phyloP scores from a whole-genome alignment of 2,888 invertebrate species.

The Paralinhomoeus sp. region DNA sequence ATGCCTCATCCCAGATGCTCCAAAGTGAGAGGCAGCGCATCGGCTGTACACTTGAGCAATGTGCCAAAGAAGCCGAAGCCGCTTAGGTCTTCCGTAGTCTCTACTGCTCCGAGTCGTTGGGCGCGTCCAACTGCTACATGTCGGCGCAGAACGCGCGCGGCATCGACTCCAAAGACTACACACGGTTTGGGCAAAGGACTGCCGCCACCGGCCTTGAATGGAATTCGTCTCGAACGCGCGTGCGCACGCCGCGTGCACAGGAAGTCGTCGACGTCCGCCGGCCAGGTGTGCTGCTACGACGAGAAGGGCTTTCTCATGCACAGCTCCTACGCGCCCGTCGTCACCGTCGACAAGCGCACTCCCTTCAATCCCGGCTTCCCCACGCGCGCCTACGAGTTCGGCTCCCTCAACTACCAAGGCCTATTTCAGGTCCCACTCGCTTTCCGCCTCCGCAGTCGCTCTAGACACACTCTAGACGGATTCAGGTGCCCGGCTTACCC shows the following conservation, averaged over 20 bases:
- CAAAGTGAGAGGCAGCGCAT: no score
- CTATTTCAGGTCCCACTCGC: constrained; percentile 52
- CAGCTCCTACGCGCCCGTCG: constrained; percentile 63
- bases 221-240: no score
- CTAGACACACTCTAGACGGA: no score
- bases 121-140: constrained; percentile 55
- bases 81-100: constrained; percentile 19
- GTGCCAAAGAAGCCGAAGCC: no score
- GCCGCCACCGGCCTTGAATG: neutral
- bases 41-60: no score
- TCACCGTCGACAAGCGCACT: constrained; percentile 14
- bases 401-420: constrained; percentile 74
- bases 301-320: constrained; percentile 69
- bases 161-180: no score
- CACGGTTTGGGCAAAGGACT: no score
- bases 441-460: neutral
- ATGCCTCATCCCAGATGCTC: no score
- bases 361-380: constrained; percentile 24
- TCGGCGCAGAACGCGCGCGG: constrained; percentile 19
- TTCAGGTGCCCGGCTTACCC: constrained; percentile 58
- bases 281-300: constrained; percentile 93
- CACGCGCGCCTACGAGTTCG: constrained; percentile 44
- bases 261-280: constrained; percentile 30
- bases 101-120: constrained; percentile 56
- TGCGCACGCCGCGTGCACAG: constrained; percentile 5